Evolutionary conservation across 2,113 vertebrate species (phyloP).

Genomic region (Archocentrus centrarchus): DNA sequence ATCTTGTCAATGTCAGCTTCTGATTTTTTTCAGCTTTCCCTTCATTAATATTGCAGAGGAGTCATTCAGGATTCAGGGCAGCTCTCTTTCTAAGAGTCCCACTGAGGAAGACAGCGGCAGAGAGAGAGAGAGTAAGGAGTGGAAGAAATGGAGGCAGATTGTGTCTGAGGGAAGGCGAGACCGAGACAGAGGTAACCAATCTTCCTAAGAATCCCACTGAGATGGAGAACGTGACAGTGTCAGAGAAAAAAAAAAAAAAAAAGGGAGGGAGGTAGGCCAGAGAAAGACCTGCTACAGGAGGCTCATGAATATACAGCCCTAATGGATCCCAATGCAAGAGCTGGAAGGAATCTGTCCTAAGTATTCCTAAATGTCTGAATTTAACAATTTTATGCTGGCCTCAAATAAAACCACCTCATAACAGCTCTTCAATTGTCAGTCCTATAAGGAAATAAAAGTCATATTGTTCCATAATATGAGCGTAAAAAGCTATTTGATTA

Average conservation of each 20-base stretch:
- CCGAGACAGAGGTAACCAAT: constrained; percentile 62
- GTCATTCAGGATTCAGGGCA: constrained; percentile 59
- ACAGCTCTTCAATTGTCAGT: background rate
- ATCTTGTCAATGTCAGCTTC: constrained; percentile 52
- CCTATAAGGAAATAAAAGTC: background rate
- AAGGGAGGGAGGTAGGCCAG: constrained; percentile 1
- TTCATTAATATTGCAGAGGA: constrained; percentile 70
- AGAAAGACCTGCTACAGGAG: constrained; percentile 27
- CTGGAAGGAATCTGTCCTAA: background rate
- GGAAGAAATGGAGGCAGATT: constrained; percentile 28
- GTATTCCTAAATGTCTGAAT: constrained; percentile 47
- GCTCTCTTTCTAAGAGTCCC: constrained; percentile 44
- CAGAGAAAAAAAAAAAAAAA: constrained; percentile 15
- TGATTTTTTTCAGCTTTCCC: constrained; percentile 45
- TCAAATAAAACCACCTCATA: constrained; percentile 19
- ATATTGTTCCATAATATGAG: constrained; percentile 2
- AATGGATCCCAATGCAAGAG: constrained; percentile 56
- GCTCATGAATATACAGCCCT: constrained; percentile 40
- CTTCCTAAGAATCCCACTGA: constrained; percentile 59
- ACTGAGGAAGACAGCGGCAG: constrained; percentile 43
- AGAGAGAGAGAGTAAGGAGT: background rate
- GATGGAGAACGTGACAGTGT: constrained; percentile 39
- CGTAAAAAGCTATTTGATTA: constrained; percentile 22
- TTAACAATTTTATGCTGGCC: constrained; percentile 25
- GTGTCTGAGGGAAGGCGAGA: constrained; percentile 46